phyloP scores from a whole-genome alignment of 2,888 invertebrate genomes.

The Homarus gammarus region DNA sequence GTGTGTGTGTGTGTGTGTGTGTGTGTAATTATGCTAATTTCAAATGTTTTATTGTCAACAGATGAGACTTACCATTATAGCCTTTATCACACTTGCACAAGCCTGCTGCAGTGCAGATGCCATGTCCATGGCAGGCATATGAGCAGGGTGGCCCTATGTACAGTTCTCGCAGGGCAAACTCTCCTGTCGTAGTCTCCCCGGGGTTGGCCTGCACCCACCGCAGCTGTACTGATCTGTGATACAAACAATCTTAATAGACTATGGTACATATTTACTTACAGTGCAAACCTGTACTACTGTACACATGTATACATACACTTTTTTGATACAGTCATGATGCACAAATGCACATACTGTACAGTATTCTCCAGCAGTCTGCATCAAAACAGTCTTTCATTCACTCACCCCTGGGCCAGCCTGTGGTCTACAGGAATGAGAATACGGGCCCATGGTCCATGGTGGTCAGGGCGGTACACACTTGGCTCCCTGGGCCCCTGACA shows the following conservation, averaged over 20 bases:
- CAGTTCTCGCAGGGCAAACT: constrained; percentile 72
- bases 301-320: too few species aligned
- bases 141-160: constrained; percentile 79
- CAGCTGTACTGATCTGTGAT: constrained; percentile 56
- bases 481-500: constrained; percentile 78
- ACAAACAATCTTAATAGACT: too few species aligned
- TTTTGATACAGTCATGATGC: too few species aligned
- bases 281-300: too few species aligned
- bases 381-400: too few species aligned
- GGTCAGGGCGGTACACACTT: constrained; percentile 64
- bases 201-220: constrained; percentile 72
- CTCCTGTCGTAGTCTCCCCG: constrained; percentile 67
- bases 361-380: too few species aligned
- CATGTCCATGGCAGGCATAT: constrained; percentile 79
- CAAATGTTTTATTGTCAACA: not conserved
- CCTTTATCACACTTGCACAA: constrained; percentile 78
- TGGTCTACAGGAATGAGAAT: constrained; percentile 67
- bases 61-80: constrained; percentile 61
- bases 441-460: constrained; percentile 60
- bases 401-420: constrained; percentile 64
- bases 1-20: too few species aligned
- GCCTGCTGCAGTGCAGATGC: constrained; percentile 78
- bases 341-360: too few species aligned
- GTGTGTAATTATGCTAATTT: too few species aligned
- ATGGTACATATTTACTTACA: too few species aligned